phyloP scores from a whole-genome alignment of 1,140 invertebrate genomes.

The Bradysia coprophila region DNA sequence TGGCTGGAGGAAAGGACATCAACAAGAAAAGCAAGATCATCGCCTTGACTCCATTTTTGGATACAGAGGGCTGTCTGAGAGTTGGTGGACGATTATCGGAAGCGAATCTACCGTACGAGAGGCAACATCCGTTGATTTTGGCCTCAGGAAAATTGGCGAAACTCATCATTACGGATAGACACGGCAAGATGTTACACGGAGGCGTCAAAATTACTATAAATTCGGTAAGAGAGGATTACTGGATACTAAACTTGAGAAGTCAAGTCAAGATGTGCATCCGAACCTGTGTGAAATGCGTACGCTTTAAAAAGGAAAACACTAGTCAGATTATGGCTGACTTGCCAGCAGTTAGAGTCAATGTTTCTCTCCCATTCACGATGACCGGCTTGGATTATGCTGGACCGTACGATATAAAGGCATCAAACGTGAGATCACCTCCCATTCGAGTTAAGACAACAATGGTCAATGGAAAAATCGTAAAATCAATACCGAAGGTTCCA shows the following conservation, averaged over 20 bases:
- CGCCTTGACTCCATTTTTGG: slow-evolving; percentile 7
- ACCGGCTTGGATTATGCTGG: slow-evolving; percentile 16
- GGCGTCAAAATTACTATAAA: slow-evolving; percentile 7
- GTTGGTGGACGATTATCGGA: slow-evolving; percentile 10
- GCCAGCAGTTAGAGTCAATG: slow-evolving; percentile 7
- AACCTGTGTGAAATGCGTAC: not conserved
- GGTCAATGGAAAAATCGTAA: too few relatives aligned
- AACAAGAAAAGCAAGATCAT: not conserved
- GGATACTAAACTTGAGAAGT: slow-evolving; percentile 8
- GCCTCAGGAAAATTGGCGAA: slow-evolving; percentile 1
- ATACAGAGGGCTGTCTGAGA: slow-evolving; percentile 6
- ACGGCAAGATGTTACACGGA: slow-evolving; percentile 5
- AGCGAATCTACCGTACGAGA: not conserved
- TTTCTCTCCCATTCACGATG: slow-evolving; percentile 10
- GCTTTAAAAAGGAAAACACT: not conserved
- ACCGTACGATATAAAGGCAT: slow-evolving; percentile 8
- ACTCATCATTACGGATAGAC: slow-evolving; percentile 4
- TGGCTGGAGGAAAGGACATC: not conserved
- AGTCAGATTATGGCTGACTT: not conserved
- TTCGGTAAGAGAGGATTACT: slow-evolving; percentile 7
- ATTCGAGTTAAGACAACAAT: too few relatives aligned
- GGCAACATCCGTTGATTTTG: slow-evolving; percentile 7
- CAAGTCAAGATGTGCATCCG: slow-evolving; percentile 3
- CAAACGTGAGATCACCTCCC: too few relatives aligned
- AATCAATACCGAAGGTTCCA: too few relatives aligned